These are phyloP conservation scores for Zoanthus sansibaricus DNA, from an alignment of 92 coral and sea anemone genomes.

Conservation along the genomic window DNA sequence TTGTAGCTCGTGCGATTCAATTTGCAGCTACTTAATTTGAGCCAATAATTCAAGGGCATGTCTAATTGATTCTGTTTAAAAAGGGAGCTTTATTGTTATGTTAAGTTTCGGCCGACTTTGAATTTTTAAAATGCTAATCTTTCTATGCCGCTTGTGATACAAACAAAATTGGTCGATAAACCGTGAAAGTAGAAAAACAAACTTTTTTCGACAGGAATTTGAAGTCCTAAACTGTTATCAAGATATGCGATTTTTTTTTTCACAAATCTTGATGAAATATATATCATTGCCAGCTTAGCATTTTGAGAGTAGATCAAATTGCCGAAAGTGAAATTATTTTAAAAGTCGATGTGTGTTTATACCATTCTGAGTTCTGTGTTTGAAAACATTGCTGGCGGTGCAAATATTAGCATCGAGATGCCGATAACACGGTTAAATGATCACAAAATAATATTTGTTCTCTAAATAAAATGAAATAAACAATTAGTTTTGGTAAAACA, in stretches of 20 bases:
- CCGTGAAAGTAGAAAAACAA: constrained; percentile 13
- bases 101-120: constrained; percentile 6
- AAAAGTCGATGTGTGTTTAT: no score
- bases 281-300: not conserved
- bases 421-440: not conserved
- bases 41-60: not conserved
- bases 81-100: constrained; percentile 16
- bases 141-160: not conserved
- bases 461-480: not conserved
- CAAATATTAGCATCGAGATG: not conserved
- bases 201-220: not conserved
- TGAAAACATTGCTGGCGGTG: not conserved
- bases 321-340: not conserved
- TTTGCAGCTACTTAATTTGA: not conserved
- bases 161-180: constrained; percentile 19
- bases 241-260: not conserved
- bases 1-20: not conserved
- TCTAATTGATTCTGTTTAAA: not conserved
- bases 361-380: not conserved
- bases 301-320: not conserved
- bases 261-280: not conserved
- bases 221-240: not conserved
- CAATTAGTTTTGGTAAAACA: not conserved
- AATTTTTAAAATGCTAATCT: constrained; percentile 22
- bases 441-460: not conserved